Evolutionary conservation across 2,797 vertebrate genomes (phyloP).

Genomic region (Peromyscus eremicus): DNA sequence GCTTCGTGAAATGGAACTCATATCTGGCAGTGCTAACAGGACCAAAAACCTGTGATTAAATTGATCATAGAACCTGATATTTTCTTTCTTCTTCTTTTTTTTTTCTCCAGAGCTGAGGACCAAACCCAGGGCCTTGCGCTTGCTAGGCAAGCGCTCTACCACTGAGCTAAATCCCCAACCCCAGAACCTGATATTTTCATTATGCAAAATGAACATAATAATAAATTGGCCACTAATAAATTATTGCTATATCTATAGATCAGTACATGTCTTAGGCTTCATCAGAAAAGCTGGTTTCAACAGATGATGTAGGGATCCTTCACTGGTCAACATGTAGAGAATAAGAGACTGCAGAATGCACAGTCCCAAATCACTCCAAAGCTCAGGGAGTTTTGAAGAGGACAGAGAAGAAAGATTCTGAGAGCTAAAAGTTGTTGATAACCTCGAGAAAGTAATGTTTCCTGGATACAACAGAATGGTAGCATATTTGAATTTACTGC

Average conservation of each 20-base stretch:
- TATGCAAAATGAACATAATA: background rate
- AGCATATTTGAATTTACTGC: background rate
- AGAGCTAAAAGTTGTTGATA: background rate
- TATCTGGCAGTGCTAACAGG: background rate
- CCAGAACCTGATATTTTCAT: background rate
- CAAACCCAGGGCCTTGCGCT: too few species aligned
- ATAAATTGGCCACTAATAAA: background rate
- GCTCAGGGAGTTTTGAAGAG: background rate
- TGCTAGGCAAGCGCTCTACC: too few species aligned
- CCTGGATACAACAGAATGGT: background rate
- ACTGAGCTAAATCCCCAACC: too few species aligned
- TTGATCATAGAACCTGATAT: background rate
- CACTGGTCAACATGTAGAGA: background rate
- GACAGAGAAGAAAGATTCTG: too few species aligned
- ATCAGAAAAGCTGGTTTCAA: background rate
- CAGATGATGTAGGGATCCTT: background rate
- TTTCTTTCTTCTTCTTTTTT: too few species aligned
- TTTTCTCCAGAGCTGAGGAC: too few species aligned
- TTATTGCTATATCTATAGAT: background rate
- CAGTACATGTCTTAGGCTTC: background rate
- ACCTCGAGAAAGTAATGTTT: background rate
- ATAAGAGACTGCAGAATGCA: background rate
- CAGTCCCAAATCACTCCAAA: background rate
- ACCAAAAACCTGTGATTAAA: background rate
- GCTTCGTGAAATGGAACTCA: background rate